Base-by-base conservation (phyloP, 2,797 vertebrate genomes). In the Coreius guichenoti region DNA sequence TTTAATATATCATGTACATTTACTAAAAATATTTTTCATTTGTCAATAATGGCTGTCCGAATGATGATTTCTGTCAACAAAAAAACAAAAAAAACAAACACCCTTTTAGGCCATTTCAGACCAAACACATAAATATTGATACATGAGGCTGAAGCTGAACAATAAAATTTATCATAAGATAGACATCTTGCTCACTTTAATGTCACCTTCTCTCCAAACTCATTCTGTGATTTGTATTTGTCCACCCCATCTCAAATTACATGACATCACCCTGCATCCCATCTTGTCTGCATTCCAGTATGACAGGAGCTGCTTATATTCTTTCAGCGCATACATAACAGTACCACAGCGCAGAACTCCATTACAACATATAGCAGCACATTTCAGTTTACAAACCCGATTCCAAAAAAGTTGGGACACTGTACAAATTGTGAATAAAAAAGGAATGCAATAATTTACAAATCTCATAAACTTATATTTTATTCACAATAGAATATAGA, bases 331-430 rank as follows among this genome's bases (percentile, higher is more conserved):
- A 49, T 43, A 76, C 61, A 67, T 49, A 65, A 31, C 43, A 36
- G 26, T 43, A 82, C 21, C 36, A 39, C 49, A 43, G 54, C 9
- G 26, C 12, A 26, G 16, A 76, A 47, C 26, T 33, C 39, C 56
- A 74, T 74, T 63, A 76, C 29, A 65, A 47, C 26, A 76, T 61
- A 33, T n/a, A 65, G 58, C 58, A 17, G 14, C 70, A 51, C n/a
- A 23, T 65, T 81, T 80, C 45, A 7, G 56, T 80, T 80, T 63
- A n/a, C n/a, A n/a, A n/a, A n/a, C n/a, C n/a, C n/a, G n/a, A n/a
- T n/a, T n/a, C n/a, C n/a, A n/a, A n/a, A n/a, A n/a, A n/a, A n/a
- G n/a, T n/a, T n/a, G n/a, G n/a, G n/a, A n/a, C n/a, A n/a, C n/a
- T n/a, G n/a, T n/a, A n/a, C n/a, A n/a, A n/a, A n/a, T n/a, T n/a